Percentiles rank a stretch among this genome's conserved stretches.
phyloP scores from a whole-genome alignment of 2,888 invertebrate genomes.

The Plebejus anna region DNA sequence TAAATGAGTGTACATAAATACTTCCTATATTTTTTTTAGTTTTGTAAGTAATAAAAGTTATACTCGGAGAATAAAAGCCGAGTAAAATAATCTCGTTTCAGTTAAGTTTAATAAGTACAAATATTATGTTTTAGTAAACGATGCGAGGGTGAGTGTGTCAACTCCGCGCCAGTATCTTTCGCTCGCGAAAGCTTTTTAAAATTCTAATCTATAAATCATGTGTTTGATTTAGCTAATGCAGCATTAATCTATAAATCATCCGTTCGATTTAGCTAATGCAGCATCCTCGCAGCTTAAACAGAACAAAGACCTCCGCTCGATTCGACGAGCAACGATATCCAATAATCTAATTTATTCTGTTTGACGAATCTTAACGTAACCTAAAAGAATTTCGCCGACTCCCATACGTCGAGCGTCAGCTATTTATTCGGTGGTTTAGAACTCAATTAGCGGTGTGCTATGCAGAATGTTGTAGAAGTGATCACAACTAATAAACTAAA shows the following conservation, averaged over 20 bases:
- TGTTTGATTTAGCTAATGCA: background rate
- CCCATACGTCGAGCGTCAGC: background rate
- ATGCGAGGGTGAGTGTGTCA: background rate
- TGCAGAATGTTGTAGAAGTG: background rate
- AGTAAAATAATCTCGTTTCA: too few relatives aligned
- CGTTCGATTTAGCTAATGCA: background rate
- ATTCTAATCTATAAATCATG: background rate
- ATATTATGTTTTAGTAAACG: background rate
- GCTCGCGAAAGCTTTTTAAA: background rate
- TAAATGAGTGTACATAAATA: too few relatives aligned
- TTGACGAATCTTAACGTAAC: background rate
- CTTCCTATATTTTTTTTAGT: too few relatives aligned
- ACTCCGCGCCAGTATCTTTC: background rate
- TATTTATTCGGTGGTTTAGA: background rate
- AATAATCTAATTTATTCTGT: conserved; percentile 4
- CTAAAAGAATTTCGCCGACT: background rate
- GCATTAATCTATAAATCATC: background rate
- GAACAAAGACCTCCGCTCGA: background rate
- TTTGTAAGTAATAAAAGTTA: too few relatives aligned
- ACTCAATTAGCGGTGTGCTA: background rate
- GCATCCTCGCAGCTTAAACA: background rate
- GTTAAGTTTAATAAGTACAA: too few relatives aligned
- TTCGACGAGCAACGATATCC: background rate
- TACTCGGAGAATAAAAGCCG: too few relatives aligned
- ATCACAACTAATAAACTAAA: background rate